phyloP scores from a whole-genome alignment of 2,113 vertebrate species.

The Lipophrys pholis region DNA sequence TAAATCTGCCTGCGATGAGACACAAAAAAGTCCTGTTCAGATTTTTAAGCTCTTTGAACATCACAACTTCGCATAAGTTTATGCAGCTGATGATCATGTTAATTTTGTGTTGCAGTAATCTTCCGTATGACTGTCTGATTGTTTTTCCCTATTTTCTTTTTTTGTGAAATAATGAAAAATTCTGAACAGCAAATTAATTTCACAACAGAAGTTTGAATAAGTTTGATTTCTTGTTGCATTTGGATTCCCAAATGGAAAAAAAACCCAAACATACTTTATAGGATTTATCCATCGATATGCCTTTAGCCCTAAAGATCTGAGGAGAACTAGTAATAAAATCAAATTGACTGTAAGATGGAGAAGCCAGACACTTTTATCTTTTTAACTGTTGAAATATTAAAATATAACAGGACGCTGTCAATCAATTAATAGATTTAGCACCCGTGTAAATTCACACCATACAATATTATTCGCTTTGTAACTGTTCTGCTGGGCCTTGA shows the following conservation, averaged over 20 bases:
- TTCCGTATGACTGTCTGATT: not conserved
- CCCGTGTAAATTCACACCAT: not conserved
- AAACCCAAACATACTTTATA: not conserved
- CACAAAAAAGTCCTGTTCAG: not conserved
- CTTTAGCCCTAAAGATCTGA: too few species aligned
- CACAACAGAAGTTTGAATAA: not conserved
- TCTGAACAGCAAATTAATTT: conserved; percentile 18
- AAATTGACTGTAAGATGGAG: too few species aligned
- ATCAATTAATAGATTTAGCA: not conserved
- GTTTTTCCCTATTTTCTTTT: conserved; percentile 14
- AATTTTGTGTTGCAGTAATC: not conserved
- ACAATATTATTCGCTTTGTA: not conserved
- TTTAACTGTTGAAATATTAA: too few species aligned
- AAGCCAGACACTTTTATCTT: too few species aligned
- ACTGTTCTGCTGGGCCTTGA: not conserved
- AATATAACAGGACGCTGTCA: too few species aligned
- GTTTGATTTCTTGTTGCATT: too few species aligned
- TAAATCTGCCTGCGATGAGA: not conserved
- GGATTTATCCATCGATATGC: too few species aligned
- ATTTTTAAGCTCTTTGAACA: not conserved
- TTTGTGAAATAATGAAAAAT: conserved; percentile 20
- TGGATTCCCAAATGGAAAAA: not conserved
- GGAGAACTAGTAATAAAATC: too few species aligned
- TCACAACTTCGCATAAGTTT: not conserved
- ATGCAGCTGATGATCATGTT: not conserved